A percentile compares a stretch with the other conserved stretches of the same genome.
phyloP scores from a whole-genome alignment of 1,140 invertebrate species.

The Sitodiplosis mosellana region DNA sequence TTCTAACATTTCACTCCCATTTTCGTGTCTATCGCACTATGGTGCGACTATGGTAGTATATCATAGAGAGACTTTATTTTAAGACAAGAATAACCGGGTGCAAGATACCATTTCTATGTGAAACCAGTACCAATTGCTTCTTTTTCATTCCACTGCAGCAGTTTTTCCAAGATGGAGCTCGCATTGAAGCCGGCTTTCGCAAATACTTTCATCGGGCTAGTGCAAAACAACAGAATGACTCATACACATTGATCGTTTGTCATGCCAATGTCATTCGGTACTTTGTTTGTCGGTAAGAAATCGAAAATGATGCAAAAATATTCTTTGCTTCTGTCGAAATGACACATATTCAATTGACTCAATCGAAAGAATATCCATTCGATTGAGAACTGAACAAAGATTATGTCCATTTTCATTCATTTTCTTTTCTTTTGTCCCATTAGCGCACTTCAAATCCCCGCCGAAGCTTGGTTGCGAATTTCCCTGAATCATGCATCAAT shows the following conservation, averaged over 20 bases:
- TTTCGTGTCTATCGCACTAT: too few relatives aligned
- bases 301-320: not conserved
- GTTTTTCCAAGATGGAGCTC: slow-evolving; percentile 85
- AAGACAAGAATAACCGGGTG: too few relatives aligned
- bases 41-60: too few relatives aligned
- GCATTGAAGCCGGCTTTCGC: slow-evolving; percentile 89
- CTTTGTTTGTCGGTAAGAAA: slow-evolving; percentile 77
- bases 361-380: too few relatives aligned
- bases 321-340: not conserved
- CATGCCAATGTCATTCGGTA: slow-evolving; percentile 98
- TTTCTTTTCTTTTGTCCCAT: slow-evolving; percentile 20
- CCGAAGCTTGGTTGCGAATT: slow-evolving; percentile 90
- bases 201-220: slow-evolving; percentile 84
- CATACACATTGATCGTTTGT: slow-evolving; percentile 85
- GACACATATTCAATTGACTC: not conserved
- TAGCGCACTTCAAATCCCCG: slow-evolving; percentile 93
- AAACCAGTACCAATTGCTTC: not conserved
- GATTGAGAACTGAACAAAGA: not conserved
- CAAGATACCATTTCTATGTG: not conserved
- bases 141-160: slow-evolving; percentile 36
- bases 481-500: slow-evolving; percentile 83
- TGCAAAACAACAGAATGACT: slow-evolving; percentile 59
- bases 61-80: too few relatives aligned
- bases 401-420: too few relatives aligned
- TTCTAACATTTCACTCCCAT: not conserved